Evolutionary conservation across 2,888 invertebrate genomes (phyloP), one percentile per base, ranked within the genome.

Genomic region (Tribolium freemani): DNA sequence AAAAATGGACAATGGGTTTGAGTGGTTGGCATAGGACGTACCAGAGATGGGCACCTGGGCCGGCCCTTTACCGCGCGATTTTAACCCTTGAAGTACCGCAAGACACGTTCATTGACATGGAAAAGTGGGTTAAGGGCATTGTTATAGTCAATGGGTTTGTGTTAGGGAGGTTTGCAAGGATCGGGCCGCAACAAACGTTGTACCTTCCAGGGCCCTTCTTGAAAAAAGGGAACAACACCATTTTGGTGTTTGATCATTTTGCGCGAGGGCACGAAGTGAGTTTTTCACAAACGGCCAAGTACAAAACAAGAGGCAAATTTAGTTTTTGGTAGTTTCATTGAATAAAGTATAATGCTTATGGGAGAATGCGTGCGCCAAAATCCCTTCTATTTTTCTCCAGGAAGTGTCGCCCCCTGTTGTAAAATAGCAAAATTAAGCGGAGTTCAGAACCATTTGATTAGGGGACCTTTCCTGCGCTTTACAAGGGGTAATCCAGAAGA

Each of bases 121-220:
- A 88, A 44, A 91, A 90, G 9, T 96, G 96, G 96, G 91, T 90
- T 66, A 96, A 95, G 88, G 96, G 96, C 1, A 89, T 93, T 68
- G 91, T 93, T 0, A 93, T 94, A 85, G 87, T 96, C 0, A 97
- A 97, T 83, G 94, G 93, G 0, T 90, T 93, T 80, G 94, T 96
- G 84, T 87, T 97, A 11, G 96, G 96, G 0, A 89, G 96, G 50
- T 96, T 96, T 85, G 95, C 95, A 92, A 91, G 91, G 0, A 82
- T 89, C 1, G 96, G 96, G 0, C 96, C 96, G 0, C 94, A 95
- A 85, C 88, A 92, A 70, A 94, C 94, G 0, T 87, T 96, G 0
- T 97, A 94, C 84, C 87, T 96, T 30, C 96, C 96, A 0, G 93
- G 91, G 0, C 90, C 93, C 0, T 90, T 92, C 84, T 88, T 95